Conservation (phyloP, 1,140 invertebrate genomes). For the Lepeophtheirus salmonis region DNA sequence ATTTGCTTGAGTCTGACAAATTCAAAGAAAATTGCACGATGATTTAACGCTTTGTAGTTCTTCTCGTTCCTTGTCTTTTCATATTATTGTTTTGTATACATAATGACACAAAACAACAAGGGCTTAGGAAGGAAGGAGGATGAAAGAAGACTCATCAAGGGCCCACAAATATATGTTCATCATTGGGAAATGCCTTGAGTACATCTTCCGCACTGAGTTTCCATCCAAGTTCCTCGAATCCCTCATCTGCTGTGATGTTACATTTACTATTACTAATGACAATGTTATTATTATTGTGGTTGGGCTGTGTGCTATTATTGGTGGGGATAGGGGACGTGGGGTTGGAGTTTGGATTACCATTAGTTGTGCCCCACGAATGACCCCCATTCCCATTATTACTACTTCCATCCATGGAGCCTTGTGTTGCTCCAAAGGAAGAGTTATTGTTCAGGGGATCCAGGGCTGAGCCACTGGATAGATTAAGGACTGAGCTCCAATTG, state of each 20-base stretch:
- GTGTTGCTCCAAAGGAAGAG: constrained; percentile 18
- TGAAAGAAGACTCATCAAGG: too few species aligned
- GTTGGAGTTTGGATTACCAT: not conserved
- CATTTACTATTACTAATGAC: constrained; percentile 13
- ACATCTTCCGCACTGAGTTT: constrained; percentile 46
- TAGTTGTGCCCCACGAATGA: constrained; percentile 33
- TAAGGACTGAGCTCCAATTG: constrained; percentile 74
- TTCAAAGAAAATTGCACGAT: too few species aligned
- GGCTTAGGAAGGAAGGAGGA: too few species aligned
- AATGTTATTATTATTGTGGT: not conserved
- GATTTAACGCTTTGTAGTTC: too few species aligned
- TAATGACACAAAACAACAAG: too few species aligned
- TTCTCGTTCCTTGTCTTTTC: too few species aligned
- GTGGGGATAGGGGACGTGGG: not conserved
- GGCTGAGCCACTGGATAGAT: constrained; percentile 58
- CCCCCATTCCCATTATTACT: constrained; percentile 33
- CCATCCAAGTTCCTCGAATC: constrained; percentile 36
- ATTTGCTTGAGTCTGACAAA: too few species aligned
- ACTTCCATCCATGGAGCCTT: too few species aligned
- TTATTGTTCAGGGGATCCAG: constrained; percentile 61
- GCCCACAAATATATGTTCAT: too few species aligned
- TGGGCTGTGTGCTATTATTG: not conserved
- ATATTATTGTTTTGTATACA: too few species aligned
- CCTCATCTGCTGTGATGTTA: constrained; percentile 20
- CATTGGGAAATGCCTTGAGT: constrained; percentile 32